Evolutionary conservation across 2,888 invertebrate species (phyloP), one percentile per base, ranked within the genome.

Genomic region (Stenurella melanura): DNA sequence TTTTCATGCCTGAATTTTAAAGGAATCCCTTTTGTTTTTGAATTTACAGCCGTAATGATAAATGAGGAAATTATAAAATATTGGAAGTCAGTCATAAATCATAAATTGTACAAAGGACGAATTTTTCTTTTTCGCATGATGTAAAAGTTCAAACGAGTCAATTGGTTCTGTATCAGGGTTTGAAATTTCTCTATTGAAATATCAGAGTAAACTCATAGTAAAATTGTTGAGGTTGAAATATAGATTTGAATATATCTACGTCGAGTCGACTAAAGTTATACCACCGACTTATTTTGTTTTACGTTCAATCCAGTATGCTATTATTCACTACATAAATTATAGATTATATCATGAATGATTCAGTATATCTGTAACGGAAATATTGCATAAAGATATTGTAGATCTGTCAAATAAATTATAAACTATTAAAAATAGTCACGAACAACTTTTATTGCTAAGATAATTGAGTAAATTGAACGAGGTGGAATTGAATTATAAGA

Each of bases 61-160:
- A 70, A 70, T 70, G 70, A 70, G 70, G 70, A 70, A 70, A 70
- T 70, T 70, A 38, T 70, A 18, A 50, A 70, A 50, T 70, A 70
- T 60, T 50, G 58, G 42, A 38, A 70, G 60, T 70, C 70, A 70
- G 50, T 60, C 60, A 70, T 70, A 58, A 70, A 70, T 70, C 58
- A 70, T 19, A 70, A 70, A 70, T 70, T 70, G 60, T 57, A 70
- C 56, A 70, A 70, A 42, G 60, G 18, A 19, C 60, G 19, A 60
- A 58, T 70, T 69, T 69, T 34, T 38, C 42, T n/a, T 70, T 60
- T 60, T 42, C 70, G 18, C 9, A 18, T 6, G 60, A 70, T 21
- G 70, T 58, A 50, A 42, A 70, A 70, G 42, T 70, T 50, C 60
- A n/a, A 60, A 50, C 60, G 57, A 70, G 70, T 58, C 70, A 50